These are phyloP conservation scores for Brachionus rubens DNA, from an alignment of 1,140 invertebrate genomes.

Conservation along the genomic window DNA sequence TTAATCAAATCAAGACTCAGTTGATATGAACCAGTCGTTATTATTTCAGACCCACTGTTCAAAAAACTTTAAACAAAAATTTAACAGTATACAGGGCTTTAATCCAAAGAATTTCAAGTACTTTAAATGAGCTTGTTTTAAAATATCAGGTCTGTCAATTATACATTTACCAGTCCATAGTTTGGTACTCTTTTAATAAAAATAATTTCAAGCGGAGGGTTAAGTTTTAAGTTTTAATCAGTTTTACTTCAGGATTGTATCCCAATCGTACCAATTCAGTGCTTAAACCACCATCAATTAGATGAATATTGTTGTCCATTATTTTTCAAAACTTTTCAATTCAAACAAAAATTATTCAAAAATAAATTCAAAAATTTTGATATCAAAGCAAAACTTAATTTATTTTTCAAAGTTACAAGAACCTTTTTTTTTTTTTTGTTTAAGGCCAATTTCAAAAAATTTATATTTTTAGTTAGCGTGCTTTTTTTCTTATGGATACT, in stretches of 20 bases:
- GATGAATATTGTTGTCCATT: not conserved
- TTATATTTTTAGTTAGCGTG: too few relatives aligned
- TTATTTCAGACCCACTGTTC: conserved; percentile 75
- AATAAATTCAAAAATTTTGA: not conserved
- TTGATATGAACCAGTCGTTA: conserved; percentile 83
- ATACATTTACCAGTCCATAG: conserved; percentile 33
- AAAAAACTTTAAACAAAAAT: conserved; percentile 49
- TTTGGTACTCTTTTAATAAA: not conserved
- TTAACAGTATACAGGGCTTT: too few relatives aligned
- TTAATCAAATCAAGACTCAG: conserved; percentile 74
- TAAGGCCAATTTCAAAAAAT: too few relatives aligned
- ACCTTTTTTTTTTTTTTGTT: too few relatives aligned
- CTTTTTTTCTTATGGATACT: too few relatives aligned
- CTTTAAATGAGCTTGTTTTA: conserved; percentile 73
- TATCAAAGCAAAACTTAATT: not conserved
- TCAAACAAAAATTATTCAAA: too few relatives aligned
- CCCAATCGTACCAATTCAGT: conserved; percentile 9
- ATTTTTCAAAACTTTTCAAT: not conserved
- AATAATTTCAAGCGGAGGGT: not conserved
- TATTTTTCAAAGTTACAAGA: too few relatives aligned
- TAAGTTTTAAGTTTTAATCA: not conserved
- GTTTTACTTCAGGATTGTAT: not conserved
- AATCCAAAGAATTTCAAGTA: conserved; percentile 55
- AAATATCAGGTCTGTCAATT: conserved; percentile 65
- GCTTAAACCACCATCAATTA: conserved; percentile 42